phyloP scores from a whole-genome alignment of 1,140 invertebrate species.

The Philopotamus ludificatus region DNA sequence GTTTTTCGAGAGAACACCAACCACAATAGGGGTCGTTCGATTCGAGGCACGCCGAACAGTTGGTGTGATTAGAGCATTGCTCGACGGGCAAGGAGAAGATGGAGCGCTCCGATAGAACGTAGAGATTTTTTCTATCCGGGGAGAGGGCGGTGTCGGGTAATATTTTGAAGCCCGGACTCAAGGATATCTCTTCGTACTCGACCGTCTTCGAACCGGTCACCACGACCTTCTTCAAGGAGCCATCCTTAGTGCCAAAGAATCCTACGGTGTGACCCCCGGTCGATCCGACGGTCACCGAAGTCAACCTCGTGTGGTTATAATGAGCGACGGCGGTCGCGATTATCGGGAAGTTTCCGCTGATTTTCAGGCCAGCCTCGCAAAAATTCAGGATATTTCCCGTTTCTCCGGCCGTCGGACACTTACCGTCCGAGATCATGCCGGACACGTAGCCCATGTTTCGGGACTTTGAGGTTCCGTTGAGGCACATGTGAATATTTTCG shows the following conservation, averaged over 20 bases:
- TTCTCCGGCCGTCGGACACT: conserved; percentile 81
- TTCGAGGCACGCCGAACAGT: conserved; percentile 87
- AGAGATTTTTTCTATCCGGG: conserved; percentile 70
- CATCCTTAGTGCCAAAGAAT: conserved; percentile 82
- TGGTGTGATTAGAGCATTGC: conserved; percentile 83
- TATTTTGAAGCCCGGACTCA: conserved; percentile 72
- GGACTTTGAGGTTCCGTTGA: conserved; percentile 88
- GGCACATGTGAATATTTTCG: conserved; percentile 96
- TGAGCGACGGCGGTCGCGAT: conserved; percentile 68
- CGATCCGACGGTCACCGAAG: conserved; percentile 77
- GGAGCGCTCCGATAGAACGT: conserved; percentile 67
- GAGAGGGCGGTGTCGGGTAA: conserved; percentile 82
- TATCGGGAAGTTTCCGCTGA: conserved; percentile 84
- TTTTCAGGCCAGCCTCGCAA: conserved; percentile 89
- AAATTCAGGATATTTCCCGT: conserved; percentile 89
- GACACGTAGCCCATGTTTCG: conserved; percentile 92
- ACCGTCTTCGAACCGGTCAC: conserved; percentile 65
- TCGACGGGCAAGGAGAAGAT: conserved; percentile 91
- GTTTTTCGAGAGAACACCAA: conserved; percentile 95
- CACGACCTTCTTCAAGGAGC: conserved; percentile 78
- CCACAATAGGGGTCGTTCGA: conserved; percentile 96
- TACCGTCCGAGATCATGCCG: conserved; percentile 84
- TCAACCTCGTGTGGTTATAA: conserved; percentile 78
- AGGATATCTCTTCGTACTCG: conserved; percentile 74
- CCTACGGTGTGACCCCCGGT: conserved; percentile 88